Base-by-base conservation (phyloP, 1,140 invertebrate species). In the Wasmannia auropunctata region DNA sequence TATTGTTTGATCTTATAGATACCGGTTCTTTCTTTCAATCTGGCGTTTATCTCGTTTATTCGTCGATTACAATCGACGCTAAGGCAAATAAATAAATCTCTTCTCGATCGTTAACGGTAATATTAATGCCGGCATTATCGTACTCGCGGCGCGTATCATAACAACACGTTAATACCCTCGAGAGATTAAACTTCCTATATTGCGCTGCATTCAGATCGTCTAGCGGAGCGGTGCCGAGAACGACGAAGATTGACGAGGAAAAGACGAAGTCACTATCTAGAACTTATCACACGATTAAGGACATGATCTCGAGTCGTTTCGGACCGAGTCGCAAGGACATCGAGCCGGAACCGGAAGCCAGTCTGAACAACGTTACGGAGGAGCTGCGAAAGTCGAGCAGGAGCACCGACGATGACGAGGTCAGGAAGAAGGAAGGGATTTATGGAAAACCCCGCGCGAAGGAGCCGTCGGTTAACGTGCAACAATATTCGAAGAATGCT, bases 231-330 rank as follows among this genome's bases (percentile, higher is more conserved):
- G 91, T 92, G 22, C 83, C 92, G 70, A 93, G 90, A 84, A 85
- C 89, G 7, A 69, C 88, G 49, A 95, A 94, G 65, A 86, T 91
- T 25, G 94, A 95, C 37, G 96, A 96, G 10, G 96, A 96, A 87
- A 96, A 96, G 85, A 95, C 95, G 28, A 97, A 97, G 92, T 96
- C 96, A 4, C 95, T 97, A 62, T 96, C 96, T 56, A 97, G 97
- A 93, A 98, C 97, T 0, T 98, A 98, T 92, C 97, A 98, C 91
- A 97, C 97, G 28, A 96, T 98, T 76, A 98, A 98, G 95, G 97
- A 98, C 92, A 98, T 98, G 96, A 97, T 98, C 91, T 97, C 97
- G 6, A 97, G 97, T 94, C 96, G 97, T 92, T 98, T 98, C 92
- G 97, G 97, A 0, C 93, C 94, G 91, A 96, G 93, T 88, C 93